Base-by-base conservation (phyloP, 2,797 vertebrate genomes). In the Distichodus sexfasciatus region DNA sequence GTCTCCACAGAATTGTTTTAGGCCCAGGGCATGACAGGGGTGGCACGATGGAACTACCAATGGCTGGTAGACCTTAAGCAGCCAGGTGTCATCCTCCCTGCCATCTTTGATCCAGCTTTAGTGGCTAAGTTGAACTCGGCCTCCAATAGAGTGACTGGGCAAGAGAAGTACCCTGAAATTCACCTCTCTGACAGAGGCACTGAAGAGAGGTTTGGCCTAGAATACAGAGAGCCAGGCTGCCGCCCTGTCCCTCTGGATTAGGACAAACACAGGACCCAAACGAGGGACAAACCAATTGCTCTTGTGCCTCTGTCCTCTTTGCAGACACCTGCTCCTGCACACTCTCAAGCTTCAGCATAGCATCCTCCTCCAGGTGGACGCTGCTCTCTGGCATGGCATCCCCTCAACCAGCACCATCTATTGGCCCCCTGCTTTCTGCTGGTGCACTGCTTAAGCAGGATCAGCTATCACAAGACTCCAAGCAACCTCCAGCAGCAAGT, bases 11-110 rank as follows among this genome's bases (percentile, higher is more conserved):
- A 74, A 15, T 31, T 68, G 9, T 66, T 77, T 57, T 64, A 79
- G 38, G 59, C 75, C 28, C 71, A 76, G 50, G 70, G 67, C 29
- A 71, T 79, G 74, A 79, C 66, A 2, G 77, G 68, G 8, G 66
- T 77, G 47, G 68, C 58, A 29, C 43, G 71, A 2, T 79, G 73
- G 71, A 83, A 76, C 31, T 78, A 28, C 10, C 69, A 75, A 55
- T 8, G 77, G 17, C 36, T 81, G 26, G 41, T 76, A 41, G 68
- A 75, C 53, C 48, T 78, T 14, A 78, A 69, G 55, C 64, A 28
- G 50, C 67, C 68, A 8, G 65, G 6, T 69, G 67, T 76, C 10
- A 11, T 23, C 11, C 74, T 78, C n/a, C 77, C 72, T 8, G 17
- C 43, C 33, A 63, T 71, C 29, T 79, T 79, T 41, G 61, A 75